Conservation (phyloP, 2,888 invertebrate species). For the Melieria omissa region DNA sequence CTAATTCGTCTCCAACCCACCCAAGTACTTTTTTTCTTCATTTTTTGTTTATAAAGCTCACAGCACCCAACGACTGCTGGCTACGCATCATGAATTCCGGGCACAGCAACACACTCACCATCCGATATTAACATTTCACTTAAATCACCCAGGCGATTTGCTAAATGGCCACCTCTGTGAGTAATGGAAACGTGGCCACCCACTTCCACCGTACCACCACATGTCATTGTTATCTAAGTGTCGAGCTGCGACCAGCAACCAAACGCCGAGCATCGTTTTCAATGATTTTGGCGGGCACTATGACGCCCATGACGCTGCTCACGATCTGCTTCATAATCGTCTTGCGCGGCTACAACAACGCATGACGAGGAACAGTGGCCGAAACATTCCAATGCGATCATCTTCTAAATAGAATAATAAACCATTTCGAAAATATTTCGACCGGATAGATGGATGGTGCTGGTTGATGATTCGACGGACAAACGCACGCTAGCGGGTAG, state of each 20-base stretch:
- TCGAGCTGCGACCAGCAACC: background rate
- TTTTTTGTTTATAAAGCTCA: background rate
- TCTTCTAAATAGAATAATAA: slow-evolving; percentile 45
- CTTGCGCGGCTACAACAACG: background rate
- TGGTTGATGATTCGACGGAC: background rate
- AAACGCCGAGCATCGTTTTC: too few relatives aligned
- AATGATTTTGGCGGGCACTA: background rate
- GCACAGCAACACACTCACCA: too few relatives aligned
- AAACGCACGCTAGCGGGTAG: too few relatives aligned
- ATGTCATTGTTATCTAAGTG: slow-evolving; percentile 39
- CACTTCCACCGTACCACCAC: slow-evolving; percentile 6
- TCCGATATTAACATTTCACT: too few relatives aligned
- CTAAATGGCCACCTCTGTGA: too few relatives aligned
- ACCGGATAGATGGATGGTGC: background rate
- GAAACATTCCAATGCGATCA: slow-evolving; percentile 52
- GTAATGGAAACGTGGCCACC: background rate
- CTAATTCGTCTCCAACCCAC: too few relatives aligned
- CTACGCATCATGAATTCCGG: too few relatives aligned
- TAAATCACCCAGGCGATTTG: too few relatives aligned
- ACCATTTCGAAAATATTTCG: slow-evolving; percentile 41
- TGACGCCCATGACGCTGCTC: background rate
- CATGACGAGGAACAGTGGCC: slow-evolving; percentile 42
- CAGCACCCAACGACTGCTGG: too few relatives aligned
- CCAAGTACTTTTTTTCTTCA: background rate
- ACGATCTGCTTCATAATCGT: background rate